A percentile compares a stretch with the other conserved stretches of the same genome.
phyloP scores from a whole-genome alignment of 2,797 vertebrate species.

The Peromyscus aztecus region DNA sequence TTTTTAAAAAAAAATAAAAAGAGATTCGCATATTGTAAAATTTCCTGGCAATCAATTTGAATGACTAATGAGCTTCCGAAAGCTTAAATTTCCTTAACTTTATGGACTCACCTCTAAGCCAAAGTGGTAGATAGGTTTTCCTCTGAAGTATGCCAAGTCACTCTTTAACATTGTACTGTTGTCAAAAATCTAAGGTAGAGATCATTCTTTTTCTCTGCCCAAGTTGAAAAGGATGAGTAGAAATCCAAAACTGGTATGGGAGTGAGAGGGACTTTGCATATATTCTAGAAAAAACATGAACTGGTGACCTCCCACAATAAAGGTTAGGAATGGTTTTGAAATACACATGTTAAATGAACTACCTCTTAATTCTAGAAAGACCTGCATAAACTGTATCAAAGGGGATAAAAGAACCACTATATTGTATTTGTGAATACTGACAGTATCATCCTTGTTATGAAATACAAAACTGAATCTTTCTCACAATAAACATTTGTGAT shows the following conservation, averaged over 20 bases:
- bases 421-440: neutral
- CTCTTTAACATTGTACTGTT: neutral
- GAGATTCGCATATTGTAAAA: too few relatives aligned
- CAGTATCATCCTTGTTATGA: neutral
- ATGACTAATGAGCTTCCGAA: neutral
- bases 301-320: neutral
- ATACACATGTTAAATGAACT: neutral
- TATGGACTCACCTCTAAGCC: neutral
- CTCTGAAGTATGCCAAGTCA: neutral
- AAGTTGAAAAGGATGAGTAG: neutral
- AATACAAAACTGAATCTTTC: neutral
- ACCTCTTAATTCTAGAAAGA: neutral
- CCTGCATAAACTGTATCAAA: neutral
- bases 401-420: neutral
- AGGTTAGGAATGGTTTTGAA: neutral
- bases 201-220: neutral
- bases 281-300: neutral
- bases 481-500: neutral
- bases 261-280: neutral
- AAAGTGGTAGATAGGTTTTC: neutral
- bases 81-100: neutral
- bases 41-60: neutral
- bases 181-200: neutral
- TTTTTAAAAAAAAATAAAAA: too few relatives aligned
- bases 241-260: neutral